These are phyloP conservation scores for Apodemia zela DNA, from an alignment of 2,888 invertebrate species.

Conservation along the genomic window DNA sequence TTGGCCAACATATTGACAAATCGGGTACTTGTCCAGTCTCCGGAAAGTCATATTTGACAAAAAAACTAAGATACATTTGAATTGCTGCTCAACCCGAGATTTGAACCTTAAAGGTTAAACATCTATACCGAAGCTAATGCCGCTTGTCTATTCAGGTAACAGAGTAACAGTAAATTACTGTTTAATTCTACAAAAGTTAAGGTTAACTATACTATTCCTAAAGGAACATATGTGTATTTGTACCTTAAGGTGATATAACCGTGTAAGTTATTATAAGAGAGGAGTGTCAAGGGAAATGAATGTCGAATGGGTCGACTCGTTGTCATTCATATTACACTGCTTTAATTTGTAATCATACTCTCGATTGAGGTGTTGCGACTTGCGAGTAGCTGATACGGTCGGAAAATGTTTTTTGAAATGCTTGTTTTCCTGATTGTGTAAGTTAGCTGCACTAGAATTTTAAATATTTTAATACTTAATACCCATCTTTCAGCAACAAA, in stretches of 20 bases:
- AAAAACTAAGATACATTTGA: too few relatives aligned
- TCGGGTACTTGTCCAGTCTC: too few relatives aligned
- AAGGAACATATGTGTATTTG: constrained; percentile 41
- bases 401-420: neutral
- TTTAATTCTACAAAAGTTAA: constrained; percentile 32
- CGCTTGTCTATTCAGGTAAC: too few relatives aligned
- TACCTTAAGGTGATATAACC: constrained; percentile 70
- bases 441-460: neutral
- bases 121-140: too few relatives aligned
- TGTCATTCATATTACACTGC: constrained; percentile 79
- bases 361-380: constrained; percentile 56
- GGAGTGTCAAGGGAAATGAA: constrained; percentile 78
- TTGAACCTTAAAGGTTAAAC: too few relatives aligned
- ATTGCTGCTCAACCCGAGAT: too few relatives aligned
- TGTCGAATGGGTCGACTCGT: constrained; percentile 76
- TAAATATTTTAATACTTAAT: too few relatives aligned
- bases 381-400: constrained; percentile 41
- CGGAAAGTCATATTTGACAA: too few relatives aligned
- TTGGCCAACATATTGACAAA: too few relatives aligned
- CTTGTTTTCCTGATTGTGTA: neutral
- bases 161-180: constrained; percentile 26
- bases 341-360: constrained; percentile 77
- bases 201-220: constrained; percentile 42
- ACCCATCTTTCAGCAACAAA: too few relatives aligned
- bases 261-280: constrained; percentile 79